Conservation (phyloP, 2,797 vertebrate genomes). For the Platyrinchus mystaceus region DNA sequence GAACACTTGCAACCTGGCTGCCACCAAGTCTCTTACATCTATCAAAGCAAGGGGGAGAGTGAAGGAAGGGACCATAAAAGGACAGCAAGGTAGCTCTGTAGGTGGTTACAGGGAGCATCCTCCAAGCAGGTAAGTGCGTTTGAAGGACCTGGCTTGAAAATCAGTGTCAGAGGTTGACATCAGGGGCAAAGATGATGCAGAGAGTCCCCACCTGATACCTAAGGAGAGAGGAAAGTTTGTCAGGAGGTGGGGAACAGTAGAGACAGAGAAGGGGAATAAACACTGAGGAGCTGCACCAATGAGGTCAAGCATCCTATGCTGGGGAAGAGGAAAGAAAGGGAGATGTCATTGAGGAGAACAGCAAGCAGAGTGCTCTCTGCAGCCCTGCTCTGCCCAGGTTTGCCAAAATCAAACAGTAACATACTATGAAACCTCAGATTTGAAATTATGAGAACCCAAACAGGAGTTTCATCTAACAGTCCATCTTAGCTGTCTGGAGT, state of each 20-base stretch:
- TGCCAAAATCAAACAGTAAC: background rate
- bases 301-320: background rate
- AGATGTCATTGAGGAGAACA: background rate
- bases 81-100: background rate
- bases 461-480: background rate
- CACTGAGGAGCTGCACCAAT: background rate
- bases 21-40: background rate
- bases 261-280: background rate
- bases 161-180: background rate
- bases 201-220: background rate
- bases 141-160: background rate
- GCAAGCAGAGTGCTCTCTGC: background rate
- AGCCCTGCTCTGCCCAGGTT: background rate
- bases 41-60: background rate
- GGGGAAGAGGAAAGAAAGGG: background rate
- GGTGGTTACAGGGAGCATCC: background rate
- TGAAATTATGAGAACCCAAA: background rate
- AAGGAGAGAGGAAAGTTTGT: background rate
- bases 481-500: background rate
- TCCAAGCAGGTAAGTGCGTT: background rate
- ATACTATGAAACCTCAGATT: background rate
- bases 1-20: background rate
- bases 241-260: rapidly evolving
- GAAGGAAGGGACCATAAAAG: background rate
- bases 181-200: background rate